Base-by-base conservation (phyloP, 2,113 vertebrate species). In the Pygoscelis adeliae region DNA sequence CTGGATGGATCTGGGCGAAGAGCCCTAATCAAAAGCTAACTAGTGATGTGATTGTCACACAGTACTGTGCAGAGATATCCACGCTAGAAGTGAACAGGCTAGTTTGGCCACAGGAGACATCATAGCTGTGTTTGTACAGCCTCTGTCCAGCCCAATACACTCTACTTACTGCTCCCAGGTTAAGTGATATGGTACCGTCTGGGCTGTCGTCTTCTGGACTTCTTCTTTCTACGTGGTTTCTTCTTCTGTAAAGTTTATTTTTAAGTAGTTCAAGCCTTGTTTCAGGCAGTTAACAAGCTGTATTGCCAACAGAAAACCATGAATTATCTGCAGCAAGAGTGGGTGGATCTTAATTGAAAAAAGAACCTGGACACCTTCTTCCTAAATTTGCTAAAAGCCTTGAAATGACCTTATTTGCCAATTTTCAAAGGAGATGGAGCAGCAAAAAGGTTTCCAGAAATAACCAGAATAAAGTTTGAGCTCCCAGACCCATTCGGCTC, bases 141-240 rank as follows among this genome's bases (percentile, higher is more conserved):
- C 53, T 83, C 49, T 49, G 21, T 34, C 19, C 53, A 36, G 44
- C 50, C 61, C 46, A 36, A 11, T 15, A 38, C 25, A 23, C 27
- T 77, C 30, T 30, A 26, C 30, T 65, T 70, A 29, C 40, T 62
- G 38, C 26, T 88, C 25, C 11, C 20, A 85, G 26, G 12, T 38
- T 18, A 58, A 71, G 19, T 7, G 36, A 55, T 59, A 38, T 21
- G 30, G n/a, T 49, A 78, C 4, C 0, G 0, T 26, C n/a, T 26
- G 20, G 19, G 17, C 46, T 72, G 5, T 34, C 34, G 66, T 67
- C 44, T 52, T 79, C 32, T 32, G 21, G 7, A 46, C 16, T 34
- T 42, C n/a, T 42, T 70, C 36, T 62, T 69, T 58, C 61, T 71
- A 19, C 8, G 6, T 23, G 70, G 3, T 91, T 84, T 87, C 30